Conservation (phyloP, 2,888 invertebrate genomes). For the Cyclophora punctaria region DNA sequence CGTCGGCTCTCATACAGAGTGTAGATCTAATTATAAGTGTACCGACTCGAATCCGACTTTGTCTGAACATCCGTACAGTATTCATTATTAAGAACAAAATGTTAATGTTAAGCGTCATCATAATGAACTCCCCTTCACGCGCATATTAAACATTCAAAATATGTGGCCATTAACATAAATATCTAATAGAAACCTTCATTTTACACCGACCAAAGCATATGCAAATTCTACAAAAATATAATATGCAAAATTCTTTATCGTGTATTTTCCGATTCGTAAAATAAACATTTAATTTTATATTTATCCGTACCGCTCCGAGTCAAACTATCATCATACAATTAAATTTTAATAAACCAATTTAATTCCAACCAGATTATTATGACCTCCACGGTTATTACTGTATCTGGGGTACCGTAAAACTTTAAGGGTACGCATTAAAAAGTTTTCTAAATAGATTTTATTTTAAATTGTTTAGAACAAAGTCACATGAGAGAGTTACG, state of each 20-base stretch:
- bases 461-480: not conserved
- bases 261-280: too few relatives aligned
- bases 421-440: not conserved
- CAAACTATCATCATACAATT: not conserved
- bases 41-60: not conserved
- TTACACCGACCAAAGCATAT: too few relatives aligned
- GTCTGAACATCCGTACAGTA: conserved; percentile 6
- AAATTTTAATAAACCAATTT: not conserved
- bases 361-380: not conserved
- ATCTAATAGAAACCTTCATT: too few relatives aligned
- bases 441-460: not conserved
- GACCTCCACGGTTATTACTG: not conserved
- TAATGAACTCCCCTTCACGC: too few relatives aligned
- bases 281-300: too few relatives aligned
- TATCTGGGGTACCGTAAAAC: not conserved
- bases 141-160: too few relatives aligned
- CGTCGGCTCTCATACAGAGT: conserved; percentile 28
- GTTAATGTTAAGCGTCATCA: conserved; percentile 1
- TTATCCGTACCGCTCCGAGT: too few relatives aligned
- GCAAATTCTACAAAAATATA: too few relatives aligned
- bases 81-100: conserved; percentile 24
- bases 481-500: not conserved
- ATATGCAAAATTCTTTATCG: too few relatives aligned
- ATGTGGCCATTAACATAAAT: too few relatives aligned
- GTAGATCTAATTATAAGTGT: conserved; percentile 1